A percentile compares a stretch with the other conserved stretches of the same genome.
Evolutionary conservation across 2,888 invertebrate species (phyloP).

Genomic region (Netelia melanura): DNA sequence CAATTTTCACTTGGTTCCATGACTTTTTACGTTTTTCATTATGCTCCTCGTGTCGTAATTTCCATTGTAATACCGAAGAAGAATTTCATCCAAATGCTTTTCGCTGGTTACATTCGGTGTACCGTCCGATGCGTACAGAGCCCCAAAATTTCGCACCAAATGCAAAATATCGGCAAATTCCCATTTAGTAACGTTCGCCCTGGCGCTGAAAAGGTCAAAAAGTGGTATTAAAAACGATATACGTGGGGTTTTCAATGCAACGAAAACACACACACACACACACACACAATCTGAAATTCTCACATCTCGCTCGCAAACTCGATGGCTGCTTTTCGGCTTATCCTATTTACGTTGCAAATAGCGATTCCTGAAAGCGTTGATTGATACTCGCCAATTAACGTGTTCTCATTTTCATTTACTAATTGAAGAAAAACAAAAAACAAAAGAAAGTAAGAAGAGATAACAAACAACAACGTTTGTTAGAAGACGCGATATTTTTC

Average conservation of each 20-base stretch:
- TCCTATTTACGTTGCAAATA: slow-evolving; percentile 71
- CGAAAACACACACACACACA: neutral
- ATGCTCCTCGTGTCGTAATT: slow-evolving; percentile 72
- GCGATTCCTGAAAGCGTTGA: slow-evolving; percentile 61
- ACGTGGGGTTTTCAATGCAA: slow-evolving; percentile 20
- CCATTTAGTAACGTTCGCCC: slow-evolving; percentile 67
- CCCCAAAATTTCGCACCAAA: slow-evolving; percentile 70
- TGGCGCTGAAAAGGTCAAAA: slow-evolving; percentile 47
- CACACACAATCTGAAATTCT: slow-evolving; percentile 30
- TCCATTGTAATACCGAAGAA: slow-evolving; percentile 67
- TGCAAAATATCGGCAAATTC: slow-evolving; percentile 62
- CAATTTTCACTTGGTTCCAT: too few species aligned
- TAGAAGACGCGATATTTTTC: too few species aligned
- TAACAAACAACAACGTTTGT: too few species aligned
- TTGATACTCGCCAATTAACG: neutral
- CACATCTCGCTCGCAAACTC: slow-evolving; percentile 67
- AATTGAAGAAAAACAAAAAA: neutral
- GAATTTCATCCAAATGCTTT: slow-evolving; percentile 61
- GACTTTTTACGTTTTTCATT: slow-evolving; percentile 74
- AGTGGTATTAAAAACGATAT: slow-evolving; percentile 3
- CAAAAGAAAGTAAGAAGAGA: too few species aligned
- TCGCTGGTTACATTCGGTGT: neutral
- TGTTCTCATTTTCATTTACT: too few species aligned
- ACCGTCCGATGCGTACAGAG: slow-evolving; percentile 69
- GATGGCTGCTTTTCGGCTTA: slow-evolving; percentile 66